Percentiles rank a stretch among this genome's conserved stretches.
These are phyloP conservation scores for Stomatorhinus ivindoensis DNA, from an alignment of 2,113 vertebrate species.

Conservation along the genomic window DNA sequence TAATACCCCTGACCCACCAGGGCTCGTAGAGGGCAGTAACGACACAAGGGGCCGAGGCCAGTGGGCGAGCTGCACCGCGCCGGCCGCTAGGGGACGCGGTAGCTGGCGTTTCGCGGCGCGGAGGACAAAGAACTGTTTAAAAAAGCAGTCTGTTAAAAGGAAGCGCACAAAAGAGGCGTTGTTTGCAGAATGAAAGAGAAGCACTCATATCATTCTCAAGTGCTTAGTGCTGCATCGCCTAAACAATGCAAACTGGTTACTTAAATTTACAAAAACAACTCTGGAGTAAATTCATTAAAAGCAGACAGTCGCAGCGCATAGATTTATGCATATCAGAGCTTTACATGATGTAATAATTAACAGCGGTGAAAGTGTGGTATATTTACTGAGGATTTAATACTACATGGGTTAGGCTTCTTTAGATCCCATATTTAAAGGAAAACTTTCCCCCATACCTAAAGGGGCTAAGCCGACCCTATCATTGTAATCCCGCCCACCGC, in stretches of 20 bases:
- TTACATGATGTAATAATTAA: neutral
- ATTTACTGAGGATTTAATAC: neutral
- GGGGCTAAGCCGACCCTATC: constrained; percentile 58
- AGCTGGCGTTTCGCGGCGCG: constrained; percentile 10
- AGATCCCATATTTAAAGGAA: constrained; percentile 47
- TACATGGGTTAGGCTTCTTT: constrained; percentile 30
- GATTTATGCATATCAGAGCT: neutral
- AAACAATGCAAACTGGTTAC: neutral
- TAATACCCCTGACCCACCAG: neutral
- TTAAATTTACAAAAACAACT: neutral
- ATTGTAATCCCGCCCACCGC: constrained; percentile 61
- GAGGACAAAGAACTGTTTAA: constrained; percentile 46
- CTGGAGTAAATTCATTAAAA: neutral
- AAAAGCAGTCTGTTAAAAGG: constrained; percentile 39
- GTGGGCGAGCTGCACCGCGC: neutral
- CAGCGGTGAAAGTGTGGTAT: neutral
- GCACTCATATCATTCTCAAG: constrained; percentile 31
- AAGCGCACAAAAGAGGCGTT: constrained; percentile 42
- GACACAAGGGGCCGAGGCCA: neutral
- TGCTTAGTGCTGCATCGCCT: constrained; percentile 1
- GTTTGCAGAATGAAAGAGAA: constrained; percentile 36
- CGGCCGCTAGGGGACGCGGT: constrained; percentile 39
- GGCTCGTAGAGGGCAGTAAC: neutral
- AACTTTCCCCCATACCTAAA: constrained; percentile 57
- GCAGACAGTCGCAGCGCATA: neutral